These are phyloP conservation scores for Pseudomyrmex pallidus DNA, from an alignment of 1,140 invertebrate genomes.

Conservation along the genomic window DNA sequence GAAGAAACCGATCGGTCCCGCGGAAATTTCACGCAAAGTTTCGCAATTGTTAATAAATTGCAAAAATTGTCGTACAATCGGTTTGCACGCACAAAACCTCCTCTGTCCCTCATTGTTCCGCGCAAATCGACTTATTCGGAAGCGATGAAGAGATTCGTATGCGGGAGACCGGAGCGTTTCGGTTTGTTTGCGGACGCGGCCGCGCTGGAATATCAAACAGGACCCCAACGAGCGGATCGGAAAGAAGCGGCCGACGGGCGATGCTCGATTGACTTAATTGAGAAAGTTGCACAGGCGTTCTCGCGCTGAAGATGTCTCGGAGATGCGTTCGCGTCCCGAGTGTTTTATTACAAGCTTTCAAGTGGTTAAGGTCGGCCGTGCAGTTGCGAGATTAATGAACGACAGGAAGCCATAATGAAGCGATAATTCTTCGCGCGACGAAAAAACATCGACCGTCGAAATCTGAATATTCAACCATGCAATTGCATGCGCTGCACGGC, in stretches of 20 bases:
- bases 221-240: not conserved
- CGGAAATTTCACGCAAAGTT: not conserved
- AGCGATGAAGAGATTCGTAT: slow-evolving; percentile 50
- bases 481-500: not conserved
- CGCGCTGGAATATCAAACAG: slow-evolving; percentile 35
- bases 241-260: slow-evolving; percentile 4
- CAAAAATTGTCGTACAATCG: not conserved
- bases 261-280: slow-evolving; percentile 45
- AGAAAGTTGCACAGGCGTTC: slow-evolving; percentile 34
- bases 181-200: slow-evolving; percentile 3
- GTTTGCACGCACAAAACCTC: slow-evolving; percentile 5
- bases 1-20: not conserved
- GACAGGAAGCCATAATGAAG: slow-evolving; percentile 44
- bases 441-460: slow-evolving; percentile 27
- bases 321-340: not conserved
- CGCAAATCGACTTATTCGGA: slow-evolving; percentile 44
- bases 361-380: not conserved
- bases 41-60: not conserved
- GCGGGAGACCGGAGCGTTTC: not conserved
- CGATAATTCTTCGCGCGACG: slow-evolving; percentile 34
- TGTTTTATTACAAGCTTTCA: slow-evolving; percentile 15
- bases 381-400: slow-evolving; percentile 51
- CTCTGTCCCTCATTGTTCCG: not conserved
- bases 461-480: slow-evolving; percentile 37
- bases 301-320: slow-evolving; percentile 1